phyloP scores from a whole-genome alignment of 2,888 invertebrate genomes.

The Troglohyphantes excavatus region DNA sequence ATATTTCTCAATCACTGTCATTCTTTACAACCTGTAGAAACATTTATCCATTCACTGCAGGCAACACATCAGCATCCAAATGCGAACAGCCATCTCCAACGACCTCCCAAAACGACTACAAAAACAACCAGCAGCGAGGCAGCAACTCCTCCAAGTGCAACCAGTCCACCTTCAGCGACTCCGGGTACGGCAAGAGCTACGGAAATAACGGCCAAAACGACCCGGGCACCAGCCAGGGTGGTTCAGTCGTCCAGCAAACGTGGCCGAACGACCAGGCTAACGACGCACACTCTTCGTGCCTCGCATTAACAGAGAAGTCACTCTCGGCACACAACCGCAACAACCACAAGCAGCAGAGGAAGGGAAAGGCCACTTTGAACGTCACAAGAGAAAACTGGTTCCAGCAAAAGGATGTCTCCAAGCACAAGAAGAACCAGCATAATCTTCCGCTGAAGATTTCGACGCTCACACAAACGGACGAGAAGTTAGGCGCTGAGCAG shows the following conservation, averaged over 20 bases:
- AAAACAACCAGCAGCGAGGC: conserved; percentile 47
- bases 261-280: conserved; percentile 28
- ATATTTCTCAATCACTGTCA: no score
- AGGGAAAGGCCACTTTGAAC: conserved; percentile 29
- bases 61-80: conserved; percentile 44
- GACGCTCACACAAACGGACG: conserved; percentile 42
- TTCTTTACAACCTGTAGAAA: no score
- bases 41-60: not conserved
- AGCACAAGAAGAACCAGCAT: conserved; percentile 44
- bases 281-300: conserved; percentile 50
- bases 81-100: conserved; percentile 1
- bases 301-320: conserved; percentile 60
- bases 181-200: conserved; percentile 59
- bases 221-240: conserved; percentile 15
- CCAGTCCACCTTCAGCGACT: conserved; percentile 72
- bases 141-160: conserved; percentile 72
- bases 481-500: not conserved
- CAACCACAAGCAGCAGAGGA: conserved; percentile 66
- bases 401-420: conserved; percentile 30
- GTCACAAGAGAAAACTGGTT: not conserved
- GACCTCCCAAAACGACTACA: conserved; percentile 14
- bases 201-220: conserved; percentile 10
- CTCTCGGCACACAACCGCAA: conserved; percentile 63
- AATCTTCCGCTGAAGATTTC: conserved; percentile 16
- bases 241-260: conserved; percentile 3